Conservation (phyloP, 2,797 vertebrate genomes). For the Leptatherina wallacei region DNA sequence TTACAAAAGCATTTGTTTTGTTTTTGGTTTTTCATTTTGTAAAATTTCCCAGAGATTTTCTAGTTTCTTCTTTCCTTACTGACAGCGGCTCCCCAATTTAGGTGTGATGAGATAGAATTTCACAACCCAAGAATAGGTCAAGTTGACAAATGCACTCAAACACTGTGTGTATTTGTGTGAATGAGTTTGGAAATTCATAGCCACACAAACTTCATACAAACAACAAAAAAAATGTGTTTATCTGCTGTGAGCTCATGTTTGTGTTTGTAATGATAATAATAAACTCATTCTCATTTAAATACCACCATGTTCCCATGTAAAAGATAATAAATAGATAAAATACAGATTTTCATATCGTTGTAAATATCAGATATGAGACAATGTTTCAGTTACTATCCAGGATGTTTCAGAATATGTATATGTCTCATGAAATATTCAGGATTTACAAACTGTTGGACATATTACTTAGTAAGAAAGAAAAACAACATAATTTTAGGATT, state of each 20-base stretch:
- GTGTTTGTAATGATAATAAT: not conserved
- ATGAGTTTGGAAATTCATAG: not conserved
- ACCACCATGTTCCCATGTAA: not conserved
- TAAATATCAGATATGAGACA: not conserved
- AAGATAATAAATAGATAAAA: not conserved
- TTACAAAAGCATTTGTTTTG: not conserved
- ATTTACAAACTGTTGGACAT: not conserved
- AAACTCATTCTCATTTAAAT: not conserved
- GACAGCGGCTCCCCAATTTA: slow-evolving; percentile 61
- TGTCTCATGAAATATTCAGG: not conserved
- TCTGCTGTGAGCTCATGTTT: not conserved
- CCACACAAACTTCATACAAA: not conserved
- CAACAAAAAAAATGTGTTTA: not conserved
- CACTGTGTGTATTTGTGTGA: not conserved
- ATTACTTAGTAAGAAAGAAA: not conserved
- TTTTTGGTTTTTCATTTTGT: not conserved
- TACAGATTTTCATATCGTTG: not conserved
- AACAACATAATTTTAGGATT: not conserved
- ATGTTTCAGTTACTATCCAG: not conserved
- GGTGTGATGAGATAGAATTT: slow-evolving; percentile 72
- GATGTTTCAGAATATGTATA: not conserved
- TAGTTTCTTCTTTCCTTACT: slow-evolving; percentile 18
- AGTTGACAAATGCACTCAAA: slow-evolving; percentile 28
- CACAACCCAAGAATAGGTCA: slow-evolving; percentile 69
- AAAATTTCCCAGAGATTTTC: slow-evolving; percentile 18